Evolutionary conservation across 35 echinoderm and acorn worm species (phyloP).

Genomic region (Ophiothrix spiculata): DNA sequence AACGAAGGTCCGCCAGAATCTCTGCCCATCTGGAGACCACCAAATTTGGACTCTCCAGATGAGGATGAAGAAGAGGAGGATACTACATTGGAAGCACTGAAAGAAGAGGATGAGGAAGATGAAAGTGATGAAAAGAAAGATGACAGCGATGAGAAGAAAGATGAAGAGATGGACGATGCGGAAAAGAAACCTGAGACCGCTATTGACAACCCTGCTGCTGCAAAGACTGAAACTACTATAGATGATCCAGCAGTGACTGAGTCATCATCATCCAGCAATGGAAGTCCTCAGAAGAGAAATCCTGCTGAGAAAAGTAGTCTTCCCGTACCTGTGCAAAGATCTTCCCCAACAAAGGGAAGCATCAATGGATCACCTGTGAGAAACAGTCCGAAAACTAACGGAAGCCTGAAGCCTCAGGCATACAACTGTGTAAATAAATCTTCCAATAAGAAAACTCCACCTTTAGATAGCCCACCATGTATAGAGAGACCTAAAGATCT

Average conservation of each 20-base stretch:
- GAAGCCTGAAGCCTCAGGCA: not conserved
- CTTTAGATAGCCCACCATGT: not conserved
- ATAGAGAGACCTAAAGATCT: constrained; percentile 8
- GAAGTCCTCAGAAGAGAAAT: too few species aligned
- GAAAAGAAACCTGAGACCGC: constrained; percentile 10
- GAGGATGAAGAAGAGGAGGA: constrained; percentile 37
- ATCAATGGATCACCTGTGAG: not conserved
- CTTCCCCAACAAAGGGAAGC: not conserved
- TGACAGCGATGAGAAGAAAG: not conserved
- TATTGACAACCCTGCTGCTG: too few species aligned
- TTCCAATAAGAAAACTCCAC: not conserved
- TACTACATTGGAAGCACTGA: constrained; percentile 37
- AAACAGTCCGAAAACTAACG: not conserved
- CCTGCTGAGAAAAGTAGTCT: not conserved
- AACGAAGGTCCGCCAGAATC: constrained; percentile 90
- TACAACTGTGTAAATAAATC: not conserved
- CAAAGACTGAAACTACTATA: not conserved
- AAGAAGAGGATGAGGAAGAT: constrained; percentile 45
- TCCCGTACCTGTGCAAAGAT: not conserved
- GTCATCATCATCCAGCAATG: too few species aligned
- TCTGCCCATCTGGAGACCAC: constrained; percentile 65
- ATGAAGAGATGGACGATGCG: constrained; percentile 45
- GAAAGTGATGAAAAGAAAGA: too few species aligned
- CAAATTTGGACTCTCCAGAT: constrained; percentile 45
- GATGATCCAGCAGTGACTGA: constrained; percentile 40